Conservation (phyloP, 2,797 vertebrate genomes). For the Smutsia gigantea region DNA sequence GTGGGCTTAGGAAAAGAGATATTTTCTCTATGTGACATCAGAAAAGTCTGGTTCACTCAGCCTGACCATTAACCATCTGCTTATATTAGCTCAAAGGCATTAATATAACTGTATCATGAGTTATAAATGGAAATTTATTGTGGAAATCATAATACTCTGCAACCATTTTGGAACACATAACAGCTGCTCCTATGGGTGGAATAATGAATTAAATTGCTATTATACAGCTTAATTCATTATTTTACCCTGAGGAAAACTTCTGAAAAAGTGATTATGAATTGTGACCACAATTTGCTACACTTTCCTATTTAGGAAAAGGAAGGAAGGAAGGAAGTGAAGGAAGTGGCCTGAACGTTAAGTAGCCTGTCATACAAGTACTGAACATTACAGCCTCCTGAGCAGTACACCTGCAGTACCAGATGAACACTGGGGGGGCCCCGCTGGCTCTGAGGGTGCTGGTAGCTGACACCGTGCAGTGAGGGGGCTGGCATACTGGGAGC, state of each 20-base stretch:
- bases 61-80: constrained; percentile 63
- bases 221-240: constrained; percentile 60
- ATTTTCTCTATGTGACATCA: constrained; percentile 41
- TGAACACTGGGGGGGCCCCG: background rate
- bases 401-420: background rate
- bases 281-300: constrained; percentile 53
- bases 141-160: constrained; percentile 44
- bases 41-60: constrained; percentile 35
- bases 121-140: constrained; percentile 48
- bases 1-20: background rate
- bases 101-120: constrained; percentile 16
- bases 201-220: constrained; percentile 38
- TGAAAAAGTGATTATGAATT: background rate
- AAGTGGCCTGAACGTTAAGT: background rate
- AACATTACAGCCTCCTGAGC: background rate
- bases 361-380: background rate
- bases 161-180: background rate
- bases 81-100: background rate
- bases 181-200: constrained; percentile 55
- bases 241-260: constrained; percentile 66
- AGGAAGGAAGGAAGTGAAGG: background rate
- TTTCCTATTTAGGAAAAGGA: constrained; percentile 5
- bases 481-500: fast-evolving
- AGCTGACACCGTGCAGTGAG: fast-evolving
- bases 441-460: fast-evolving